phyloP scores from a whole-genome alignment of 2,888 invertebrate genomes.

The Melangyna quadrimaculata region DNA sequence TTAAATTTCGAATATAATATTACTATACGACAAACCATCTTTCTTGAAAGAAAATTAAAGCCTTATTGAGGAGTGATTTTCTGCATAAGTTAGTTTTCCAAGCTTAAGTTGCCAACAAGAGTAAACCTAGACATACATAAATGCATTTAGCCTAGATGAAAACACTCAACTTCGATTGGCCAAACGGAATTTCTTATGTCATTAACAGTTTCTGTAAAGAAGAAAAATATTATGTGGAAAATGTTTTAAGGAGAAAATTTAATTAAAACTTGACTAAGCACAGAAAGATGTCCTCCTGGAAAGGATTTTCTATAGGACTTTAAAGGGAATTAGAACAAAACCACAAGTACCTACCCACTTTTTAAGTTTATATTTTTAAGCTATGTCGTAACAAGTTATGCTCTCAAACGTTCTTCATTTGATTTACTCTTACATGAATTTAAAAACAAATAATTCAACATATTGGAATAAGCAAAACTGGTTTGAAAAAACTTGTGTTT shows the following conservation, averaged over 20 bases:
- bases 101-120: not conserved
- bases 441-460: not conserved
- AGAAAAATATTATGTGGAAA: slow-evolving; percentile 52
- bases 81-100: not conserved
- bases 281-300: not conserved
- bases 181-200: slow-evolving; percentile 28
- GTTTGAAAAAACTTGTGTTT: not conserved
- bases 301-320: not conserved
- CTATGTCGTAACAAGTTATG: not conserved
- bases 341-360: not conserved
- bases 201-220: slow-evolving; percentile 21
- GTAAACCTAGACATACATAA: not conserved
- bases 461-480: not conserved
- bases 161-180: slow-evolving; percentile 9
- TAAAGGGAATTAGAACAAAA: not conserved
- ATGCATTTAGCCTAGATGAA: slow-evolving; percentile 5
- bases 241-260: slow-evolving; percentile 55
- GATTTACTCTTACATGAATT: too few relatives aligned
- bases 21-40: not conserved
- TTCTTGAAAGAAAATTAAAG: slow-evolving; percentile 7
- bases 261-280: slow-evolving; percentile 59
- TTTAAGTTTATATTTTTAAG: not conserved
- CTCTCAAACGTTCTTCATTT: not conserved
- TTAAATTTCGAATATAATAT: not conserved
- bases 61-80: slow-evolving; percentile 17